A percentile compares a stretch with the other conserved stretches of the same genome.
phyloP scores from a whole-genome alignment of 2,888 invertebrate species.

The Ormia ochracea region DNA sequence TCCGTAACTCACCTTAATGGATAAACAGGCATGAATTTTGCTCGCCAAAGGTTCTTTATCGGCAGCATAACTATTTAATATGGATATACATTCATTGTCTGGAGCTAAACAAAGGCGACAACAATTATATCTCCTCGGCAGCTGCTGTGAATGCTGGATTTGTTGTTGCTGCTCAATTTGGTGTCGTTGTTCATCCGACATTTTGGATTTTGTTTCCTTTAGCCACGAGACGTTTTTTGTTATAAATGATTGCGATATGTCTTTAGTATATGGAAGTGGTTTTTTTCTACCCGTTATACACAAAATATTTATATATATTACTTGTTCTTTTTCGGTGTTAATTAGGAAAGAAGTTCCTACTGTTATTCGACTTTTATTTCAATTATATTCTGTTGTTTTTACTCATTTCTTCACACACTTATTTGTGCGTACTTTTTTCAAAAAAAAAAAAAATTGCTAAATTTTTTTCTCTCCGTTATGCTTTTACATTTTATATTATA shows the following conservation, averaged over 20 bases:
- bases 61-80: conserved; percentile 77
- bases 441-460: conserved; percentile 30
- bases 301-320: conserved; percentile 3
- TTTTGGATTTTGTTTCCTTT: conserved; percentile 58
- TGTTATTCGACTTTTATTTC: conserved; percentile 53
- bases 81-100: conserved; percentile 77
- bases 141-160: conserved; percentile 57
- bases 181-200: conserved; percentile 63
- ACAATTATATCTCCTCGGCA: conserved; percentile 72
- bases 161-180: conserved; percentile 63
- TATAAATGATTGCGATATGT: conserved; percentile 32
- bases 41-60: conserved; percentile 76
- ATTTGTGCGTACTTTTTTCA: conserved; percentile 51
- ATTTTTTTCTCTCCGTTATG: conserved; percentile 37
- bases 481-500: conserved; percentile 46
- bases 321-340: conserved; percentile 42
- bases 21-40: conserved; percentile 77
- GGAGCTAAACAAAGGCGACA: conserved; percentile 77
- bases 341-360: conserved; percentile 12
- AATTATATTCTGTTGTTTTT: conserved; percentile 42
- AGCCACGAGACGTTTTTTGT: conserved; percentile 33
- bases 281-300: conserved; percentile 33
- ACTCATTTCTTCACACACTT: conserved; percentile 61
- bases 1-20: conserved; percentile 75
- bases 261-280: conserved; percentile 36